Evolutionary conservation across 2,797 vertebrate species (phyloP), one percentile per base, ranked within the genome.

Genomic region (Carcharodon carcharias): DNA sequence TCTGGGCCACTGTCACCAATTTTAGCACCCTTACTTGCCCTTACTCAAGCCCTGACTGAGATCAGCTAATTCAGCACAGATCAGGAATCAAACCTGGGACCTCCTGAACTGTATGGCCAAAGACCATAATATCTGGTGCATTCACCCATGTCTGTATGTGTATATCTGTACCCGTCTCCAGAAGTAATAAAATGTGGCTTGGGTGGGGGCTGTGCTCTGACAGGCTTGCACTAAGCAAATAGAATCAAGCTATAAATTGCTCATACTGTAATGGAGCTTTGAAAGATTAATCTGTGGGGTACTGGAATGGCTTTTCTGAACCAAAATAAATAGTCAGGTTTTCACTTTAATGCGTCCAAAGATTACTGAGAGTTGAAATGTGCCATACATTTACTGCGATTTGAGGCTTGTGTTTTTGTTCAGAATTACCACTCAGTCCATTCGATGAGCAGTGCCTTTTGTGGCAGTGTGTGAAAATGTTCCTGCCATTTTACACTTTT

Each of bases 201-300:
- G 91, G 63, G n/a, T 65, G 63, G 40, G n/a, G 61, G n/a, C 40
- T 0, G 14, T n/a, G 11, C 18, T 93, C 56, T 92, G 91, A 93
- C 91, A 93, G 63, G 63, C 21, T 93, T 93, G 61, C 35, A 93
- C 91, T 93, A 67, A 67, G n/a, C 91, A 67, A 93, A 93, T 67
- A 93, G 91, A 93, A 65, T 65, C n/a, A 40, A 80, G 63, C 63
- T 63, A 93, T 93, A 93, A 93, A 93, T 93, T 67, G 91, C 8
- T 67, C 21, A 67, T 45, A 61, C 61, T 93, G 61, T 93, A 67
- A 45, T n/a, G 21, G 61, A 93, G n/a, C 61, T 65, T n/a, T 93
- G 91, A 93, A 67, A 93, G 91, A 93, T 93, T 93, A 93, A 93
- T 93, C 91, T 93, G 61, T 93, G 63, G 91, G 61, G 91, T 40